These are phyloP conservation scores for Murina feae DNA, from an alignment of 2,113 vertebrate genomes.

Conservation along the genomic window DNA sequence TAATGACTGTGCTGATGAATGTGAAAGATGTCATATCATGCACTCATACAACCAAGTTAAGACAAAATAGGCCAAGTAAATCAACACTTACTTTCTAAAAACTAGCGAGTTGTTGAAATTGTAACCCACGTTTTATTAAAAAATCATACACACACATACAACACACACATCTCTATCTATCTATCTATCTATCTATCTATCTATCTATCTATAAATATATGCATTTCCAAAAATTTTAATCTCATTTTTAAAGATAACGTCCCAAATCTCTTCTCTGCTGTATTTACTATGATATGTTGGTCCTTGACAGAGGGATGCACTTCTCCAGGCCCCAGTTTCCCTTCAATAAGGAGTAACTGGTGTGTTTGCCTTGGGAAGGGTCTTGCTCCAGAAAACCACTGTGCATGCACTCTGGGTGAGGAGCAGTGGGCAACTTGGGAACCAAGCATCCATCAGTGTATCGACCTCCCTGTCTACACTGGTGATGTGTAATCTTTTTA, in stretches of 20 bases:
- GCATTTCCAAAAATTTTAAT: not conserved
- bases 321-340: not conserved
- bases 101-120: not conserved
- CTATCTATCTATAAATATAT: not conserved
- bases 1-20: not conserved
- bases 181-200: no score
- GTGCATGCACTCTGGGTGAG: not conserved
- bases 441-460: not conserved
- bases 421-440: not conserved
- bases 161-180: not conserved
- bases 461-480: not conserved
- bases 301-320: not conserved
- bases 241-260: not conserved
- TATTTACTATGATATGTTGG: not conserved
- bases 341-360: not conserved
- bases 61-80: not conserved
- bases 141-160: not conserved
- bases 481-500: not conserved
- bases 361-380: not conserved
- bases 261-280: not conserved
- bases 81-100: not conserved
- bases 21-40: not conserved
- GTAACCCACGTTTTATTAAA: not conserved
- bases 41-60: not conserved
- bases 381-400: not conserved